Evolutionary conservation across 2,797 vertebrate species (phyloP).

Genomic region (Urophycis tenuis): DNA sequence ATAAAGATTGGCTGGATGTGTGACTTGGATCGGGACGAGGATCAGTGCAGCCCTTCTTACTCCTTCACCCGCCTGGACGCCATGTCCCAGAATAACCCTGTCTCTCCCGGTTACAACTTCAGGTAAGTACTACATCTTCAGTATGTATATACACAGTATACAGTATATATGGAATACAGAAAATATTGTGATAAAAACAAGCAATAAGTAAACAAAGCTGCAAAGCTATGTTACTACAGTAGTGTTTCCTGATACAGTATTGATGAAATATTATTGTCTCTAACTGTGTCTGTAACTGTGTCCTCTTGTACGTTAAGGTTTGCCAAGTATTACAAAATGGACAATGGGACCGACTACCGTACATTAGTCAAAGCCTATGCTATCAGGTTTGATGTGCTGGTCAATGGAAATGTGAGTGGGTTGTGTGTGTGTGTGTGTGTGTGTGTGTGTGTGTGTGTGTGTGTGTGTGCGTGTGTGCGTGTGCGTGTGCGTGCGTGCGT

Average conservation of each 20-base stretch:
- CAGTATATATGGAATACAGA: too few relatives aligned
- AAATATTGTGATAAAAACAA: not conserved
- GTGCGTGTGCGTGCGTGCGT: too few relatives aligned
- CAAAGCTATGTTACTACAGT: not conserved
- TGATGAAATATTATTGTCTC: not conserved
- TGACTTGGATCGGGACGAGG: constrained; percentile 82
- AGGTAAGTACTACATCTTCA: constrained; percentile 67
- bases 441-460: not conserved
- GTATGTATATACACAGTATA: too few relatives aligned
- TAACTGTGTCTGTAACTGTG: not conserved
- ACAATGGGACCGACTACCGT: constrained; percentile 84
- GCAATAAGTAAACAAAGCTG: not conserved
- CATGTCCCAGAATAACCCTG: constrained; percentile 70
- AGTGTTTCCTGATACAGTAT: not conserved
- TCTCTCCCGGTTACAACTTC: constrained; percentile 92
- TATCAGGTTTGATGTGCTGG: constrained; percentile 90
- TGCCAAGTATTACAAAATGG: constrained; percentile 83
- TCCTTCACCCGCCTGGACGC: constrained; percentile 88
- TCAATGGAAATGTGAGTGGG: constrained; percentile 82
- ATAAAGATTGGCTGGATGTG: constrained; percentile 94
- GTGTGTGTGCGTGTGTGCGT: too few relatives aligned
- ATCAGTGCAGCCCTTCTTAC: constrained; percentile 83
- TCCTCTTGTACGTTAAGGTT: constrained; percentile 64
- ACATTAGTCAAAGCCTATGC: constrained; percentile 87
- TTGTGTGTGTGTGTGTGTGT: constrained; percentile 7